These are phyloP conservation scores for Ostrea denselamellosa DNA, from an alignment of 1,140 invertebrate species.

Conservation along the genomic window DNA sequence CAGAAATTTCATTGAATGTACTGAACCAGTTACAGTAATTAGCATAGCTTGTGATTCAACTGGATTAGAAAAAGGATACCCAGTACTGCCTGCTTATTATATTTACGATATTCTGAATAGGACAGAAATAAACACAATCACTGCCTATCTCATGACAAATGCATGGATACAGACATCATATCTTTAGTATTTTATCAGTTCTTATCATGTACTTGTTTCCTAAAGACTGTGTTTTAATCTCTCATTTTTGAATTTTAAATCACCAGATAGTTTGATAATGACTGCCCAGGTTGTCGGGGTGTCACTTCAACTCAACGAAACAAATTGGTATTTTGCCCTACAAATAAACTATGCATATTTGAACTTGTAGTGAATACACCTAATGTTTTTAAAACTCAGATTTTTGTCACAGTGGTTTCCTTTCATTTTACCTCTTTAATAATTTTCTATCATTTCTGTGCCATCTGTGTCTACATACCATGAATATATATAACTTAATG, in stretches of 20 bases:
- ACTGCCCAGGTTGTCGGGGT: background rate
- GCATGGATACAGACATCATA: background rate
- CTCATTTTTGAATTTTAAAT: background rate
- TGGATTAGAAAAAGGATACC: too few relatives aligned
- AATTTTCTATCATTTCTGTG: background rate
- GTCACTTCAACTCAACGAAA: background rate
- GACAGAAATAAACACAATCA: background rate
- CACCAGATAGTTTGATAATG: background rate
- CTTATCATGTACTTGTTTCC: background rate
- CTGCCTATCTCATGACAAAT: background rate
- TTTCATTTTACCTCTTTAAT: too few relatives aligned
- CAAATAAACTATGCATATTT: constrained; percentile 12
- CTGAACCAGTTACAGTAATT: too few relatives aligned
- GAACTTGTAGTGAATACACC: background rate
- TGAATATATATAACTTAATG: too few relatives aligned
- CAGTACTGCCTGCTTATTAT: too few relatives aligned
- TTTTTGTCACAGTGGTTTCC: background rate
- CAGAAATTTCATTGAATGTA: too few relatives aligned
- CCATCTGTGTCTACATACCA: background rate
- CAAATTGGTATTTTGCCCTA: background rate
- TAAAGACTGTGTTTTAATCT: constrained; percentile 4
- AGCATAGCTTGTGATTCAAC: too few relatives aligned
- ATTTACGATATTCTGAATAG: background rate
- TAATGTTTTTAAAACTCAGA: background rate
- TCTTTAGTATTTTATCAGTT: background rate